Conservation (phyloP, 1,140 invertebrate genomes). For the Rhopalosiphum padi region DNA sequence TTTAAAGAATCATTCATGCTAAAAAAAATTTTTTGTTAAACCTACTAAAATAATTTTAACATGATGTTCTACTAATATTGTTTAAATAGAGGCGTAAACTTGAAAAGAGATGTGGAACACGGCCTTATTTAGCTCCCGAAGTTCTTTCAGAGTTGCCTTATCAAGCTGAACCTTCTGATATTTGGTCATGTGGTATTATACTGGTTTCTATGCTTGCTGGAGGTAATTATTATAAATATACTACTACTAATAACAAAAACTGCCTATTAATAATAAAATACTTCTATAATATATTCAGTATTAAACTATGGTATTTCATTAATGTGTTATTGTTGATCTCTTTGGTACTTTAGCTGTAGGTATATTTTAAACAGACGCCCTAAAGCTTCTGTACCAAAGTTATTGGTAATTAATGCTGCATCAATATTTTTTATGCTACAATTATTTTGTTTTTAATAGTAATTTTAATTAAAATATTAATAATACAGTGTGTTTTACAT, state of each 20-base stretch:
- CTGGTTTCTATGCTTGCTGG: constrained; percentile 91
- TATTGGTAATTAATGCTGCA: constrained; percentile 62
- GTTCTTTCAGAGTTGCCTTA: constrained; percentile 77
- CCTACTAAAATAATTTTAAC: neutral
- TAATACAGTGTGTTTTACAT: neutral
- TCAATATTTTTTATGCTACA: neutral
- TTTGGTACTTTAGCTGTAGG: constrained; percentile 78
- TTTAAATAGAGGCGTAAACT: constrained; percentile 71
- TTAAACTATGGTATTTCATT: neutral
- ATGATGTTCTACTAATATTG: neutral
- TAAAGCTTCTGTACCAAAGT: constrained; percentile 79
- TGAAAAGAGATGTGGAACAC: constrained; percentile 89
- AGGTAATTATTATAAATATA: constrained; percentile 69
- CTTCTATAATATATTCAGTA: neutral
- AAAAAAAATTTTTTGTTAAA: neutral
- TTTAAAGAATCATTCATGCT: neutral
- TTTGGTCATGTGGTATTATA: constrained; percentile 96
- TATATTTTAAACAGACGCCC: constrained; percentile 66
- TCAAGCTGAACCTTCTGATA: constrained; percentile 88
- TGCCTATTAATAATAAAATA: neutral
- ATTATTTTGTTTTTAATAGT: neutral
- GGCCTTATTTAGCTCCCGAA: constrained; percentile 96
- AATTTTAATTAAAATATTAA: neutral
- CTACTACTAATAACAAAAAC: neutral
- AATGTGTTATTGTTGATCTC: constrained; percentile 62